A percentile compares a stretch with the other conserved stretches of the same genome.
Conservation (phyloP, 1,140 invertebrate genomes). For the Tetragnatha versicolor region DNA sequence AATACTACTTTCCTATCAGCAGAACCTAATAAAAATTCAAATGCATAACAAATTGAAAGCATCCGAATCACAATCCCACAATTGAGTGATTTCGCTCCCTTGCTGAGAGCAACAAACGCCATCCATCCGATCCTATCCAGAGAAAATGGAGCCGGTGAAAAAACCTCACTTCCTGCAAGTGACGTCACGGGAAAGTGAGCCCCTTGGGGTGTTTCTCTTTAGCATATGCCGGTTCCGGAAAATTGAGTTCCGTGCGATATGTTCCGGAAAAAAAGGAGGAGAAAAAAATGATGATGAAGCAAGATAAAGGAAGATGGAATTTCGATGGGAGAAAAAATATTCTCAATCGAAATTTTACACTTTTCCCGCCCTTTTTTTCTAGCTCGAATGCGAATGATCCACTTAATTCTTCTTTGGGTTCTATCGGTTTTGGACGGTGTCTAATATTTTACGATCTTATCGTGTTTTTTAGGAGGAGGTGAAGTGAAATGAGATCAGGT, state of each 20-base stretch:
- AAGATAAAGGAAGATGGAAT: conserved; percentile 30
- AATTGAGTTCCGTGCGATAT: conserved; percentile 34
- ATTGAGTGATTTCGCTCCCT: too few species aligned
- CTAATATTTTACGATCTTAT: not conserved
- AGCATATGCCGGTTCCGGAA: conserved; percentile 24
- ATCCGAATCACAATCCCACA: too few species aligned
- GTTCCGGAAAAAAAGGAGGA: not conserved
- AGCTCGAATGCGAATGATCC: conserved; percentile 24
- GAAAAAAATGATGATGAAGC: conserved; percentile 26
- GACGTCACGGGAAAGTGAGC: not conserved
- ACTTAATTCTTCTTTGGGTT: conserved; percentile 18
- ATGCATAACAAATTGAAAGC: too few species aligned
- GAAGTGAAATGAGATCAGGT: not conserved
- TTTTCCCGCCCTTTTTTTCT: conserved; percentile 8
- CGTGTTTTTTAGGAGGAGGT: too few species aligned
- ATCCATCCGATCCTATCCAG: too few species aligned
- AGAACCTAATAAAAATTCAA: too few species aligned
- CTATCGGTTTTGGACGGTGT: conserved; percentile 15
- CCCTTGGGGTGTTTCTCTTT: conserved; percentile 27
- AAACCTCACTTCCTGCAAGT: conserved; percentile 1
- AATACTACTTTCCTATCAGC: too few species aligned
- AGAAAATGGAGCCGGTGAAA: not conserved
- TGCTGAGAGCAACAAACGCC: too few species aligned
- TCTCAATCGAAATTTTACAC: conserved; percentile 27
- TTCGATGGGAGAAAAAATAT: conserved; percentile 21